Conservation (phyloP, 30 jellyfish, hydroid and myxozoan species). For the Pseudorhiza aurosa region DNA sequence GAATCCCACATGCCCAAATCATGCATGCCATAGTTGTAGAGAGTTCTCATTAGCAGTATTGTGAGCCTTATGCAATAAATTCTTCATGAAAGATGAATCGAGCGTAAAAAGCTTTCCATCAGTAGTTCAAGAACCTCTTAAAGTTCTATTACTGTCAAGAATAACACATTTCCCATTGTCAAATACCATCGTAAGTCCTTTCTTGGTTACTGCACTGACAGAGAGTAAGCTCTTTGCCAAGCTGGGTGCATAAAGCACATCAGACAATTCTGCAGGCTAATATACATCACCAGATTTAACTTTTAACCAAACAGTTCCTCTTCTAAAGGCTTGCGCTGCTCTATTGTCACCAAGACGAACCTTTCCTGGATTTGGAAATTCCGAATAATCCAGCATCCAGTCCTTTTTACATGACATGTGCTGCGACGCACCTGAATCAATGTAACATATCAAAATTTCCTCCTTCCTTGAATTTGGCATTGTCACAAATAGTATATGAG, state of each 20-base stretch:
- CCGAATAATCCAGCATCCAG: not conserved
- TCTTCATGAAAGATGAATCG: not conserved
- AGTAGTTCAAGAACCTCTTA: too few relatives aligned
- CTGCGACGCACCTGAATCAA: slow-evolving; percentile 52
- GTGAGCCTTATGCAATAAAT: slow-evolving; percentile 7
- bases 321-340: too few relatives aligned
- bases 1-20: slow-evolving; percentile 4
- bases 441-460: slow-evolving; percentile 10
- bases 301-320: too few relatives aligned
- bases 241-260: too few relatives aligned
- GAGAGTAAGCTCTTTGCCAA: too few relatives aligned
- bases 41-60: not conserved
- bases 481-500: slow-evolving; percentile 23
- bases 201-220: too few relatives aligned
- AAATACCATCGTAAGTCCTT: not conserved
- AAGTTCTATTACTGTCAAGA: too few relatives aligned
- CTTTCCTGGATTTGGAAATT: not conserved
- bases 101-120: too few relatives aligned
- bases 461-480: not conserved
- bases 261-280: too few relatives aligned
- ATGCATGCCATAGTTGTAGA: not conserved
- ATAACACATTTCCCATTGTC: not conserved
- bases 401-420: slow-evolving; percentile 41
- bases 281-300: too few relatives aligned
- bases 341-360: slow-evolving; percentile 30